A percentile compares a stretch with the other conserved stretches of the same genome.
phyloP scores from a whole-genome alignment of 2,888 invertebrate species.

The Parelbella ahira region DNA sequence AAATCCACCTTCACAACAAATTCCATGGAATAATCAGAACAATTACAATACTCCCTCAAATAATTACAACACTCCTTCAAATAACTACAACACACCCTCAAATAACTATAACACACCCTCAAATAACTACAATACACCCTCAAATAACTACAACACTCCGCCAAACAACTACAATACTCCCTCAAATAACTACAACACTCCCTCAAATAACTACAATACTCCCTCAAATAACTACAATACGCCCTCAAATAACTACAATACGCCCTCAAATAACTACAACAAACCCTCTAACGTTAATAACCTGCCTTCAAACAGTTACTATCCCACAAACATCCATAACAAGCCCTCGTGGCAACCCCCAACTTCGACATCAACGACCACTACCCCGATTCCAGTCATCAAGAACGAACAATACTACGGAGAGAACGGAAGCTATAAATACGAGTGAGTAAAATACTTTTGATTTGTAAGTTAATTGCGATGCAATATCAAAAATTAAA shows the following conservation, averaged over 20 bases:
- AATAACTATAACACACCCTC: conserved; percentile 33
- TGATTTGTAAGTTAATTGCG: too few relatives aligned
- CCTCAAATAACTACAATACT: conserved; percentile 35
- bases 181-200: conserved; percentile 35
- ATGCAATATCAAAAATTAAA: too few relatives aligned
- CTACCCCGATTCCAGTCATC: conserved; percentile 60
- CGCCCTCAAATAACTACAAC: conserved; percentile 32
- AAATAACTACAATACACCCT: conserved; percentile 31
- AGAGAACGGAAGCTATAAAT: conserved; percentile 74
- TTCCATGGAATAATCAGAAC: conserved; percentile 35
- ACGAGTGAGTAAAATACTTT: conserved; percentile 79
- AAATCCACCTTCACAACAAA: conserved; percentile 32
- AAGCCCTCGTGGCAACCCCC: conserved; percentile 26
- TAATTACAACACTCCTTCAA: conserved; percentile 30
- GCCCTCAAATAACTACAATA: conserved; percentile 30
- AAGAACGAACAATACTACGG: conserved; percentile 67
- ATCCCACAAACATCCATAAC: conserved; percentile 5
- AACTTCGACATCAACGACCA: conserved; percentile 37
- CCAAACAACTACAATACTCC: conserved; percentile 34
- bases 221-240: conserved; percentile 34
- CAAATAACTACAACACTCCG: conserved; percentile 34
- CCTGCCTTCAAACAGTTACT: conserved; percentile 28
- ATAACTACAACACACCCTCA: conserved; percentile 34
- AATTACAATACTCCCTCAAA: conserved; percentile 25
- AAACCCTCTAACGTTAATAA: conserved; percentile 32